Base-by-base conservation (phyloP, 2,113 vertebrate species). In the Trogon melanurus region DNA sequence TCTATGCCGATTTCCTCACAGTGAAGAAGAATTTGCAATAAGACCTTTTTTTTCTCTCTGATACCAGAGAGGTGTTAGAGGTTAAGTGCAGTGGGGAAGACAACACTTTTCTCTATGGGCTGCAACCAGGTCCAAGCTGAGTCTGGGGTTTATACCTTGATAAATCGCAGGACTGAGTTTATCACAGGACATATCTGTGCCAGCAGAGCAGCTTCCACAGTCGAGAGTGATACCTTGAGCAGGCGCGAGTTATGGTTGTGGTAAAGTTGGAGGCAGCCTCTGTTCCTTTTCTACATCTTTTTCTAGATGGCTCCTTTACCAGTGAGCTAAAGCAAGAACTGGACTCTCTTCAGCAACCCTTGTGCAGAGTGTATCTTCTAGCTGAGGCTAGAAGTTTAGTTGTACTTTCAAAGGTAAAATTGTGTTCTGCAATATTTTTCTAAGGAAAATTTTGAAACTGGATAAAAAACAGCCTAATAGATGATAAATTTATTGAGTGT, bases 241-340 rank as follows among this genome's bases (percentile, higher is more conserved):
- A 13, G 14, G 16, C 2, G 0, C 2, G 8, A 88, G 47, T 57
- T 71, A 84, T 1, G 2, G 12, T 19, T 2, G 0, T 26, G 38
- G 36, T 45, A 32, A 74, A 93, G 34, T 79, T 4, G 1, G 6
- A 73, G 30, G 32, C 58, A 95, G 67, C n/a, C 30, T n/a, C 2
- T 29, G 19, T 54, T 72, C 61, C 51, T 79, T 70, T 47, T 18
- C 56, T 66, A 17, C 20, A 20, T 36, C 30, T 74, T 93, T 75
- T 73, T 51, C 73, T 7, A 72, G 48, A 73, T 8, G 60, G 27
- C 11, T 71, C 60, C 79, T 75, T 65, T 84, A 44, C 13, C 70
- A 72, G 17, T 16, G 25, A 94, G n/a, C 36, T 76, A 85, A 81
- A 95, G 30, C 18, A 74, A 18, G 32, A 69, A 32, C 44, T 61